Percentiles rank a stretch among this genome's conserved stretches.
Conservation (phyloP, 2,797 vertebrate genomes). For the Cyclura pinguis region DNA sequence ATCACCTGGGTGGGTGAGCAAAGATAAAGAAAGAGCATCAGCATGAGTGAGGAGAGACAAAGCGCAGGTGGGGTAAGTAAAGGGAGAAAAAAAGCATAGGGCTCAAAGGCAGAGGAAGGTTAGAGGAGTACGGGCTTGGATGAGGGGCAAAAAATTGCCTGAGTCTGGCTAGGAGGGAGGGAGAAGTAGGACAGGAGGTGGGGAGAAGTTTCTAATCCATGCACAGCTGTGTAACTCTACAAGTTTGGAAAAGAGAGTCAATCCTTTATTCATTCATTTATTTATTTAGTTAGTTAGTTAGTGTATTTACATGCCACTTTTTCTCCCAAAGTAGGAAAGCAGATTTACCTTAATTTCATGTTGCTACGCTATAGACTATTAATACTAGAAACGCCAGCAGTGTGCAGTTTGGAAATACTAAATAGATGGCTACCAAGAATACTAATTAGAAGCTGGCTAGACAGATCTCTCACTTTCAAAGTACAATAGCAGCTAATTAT, state of each 20-base stretch:
- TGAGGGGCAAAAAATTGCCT: background rate
- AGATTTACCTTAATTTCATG: background rate
- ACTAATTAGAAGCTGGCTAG: background rate
- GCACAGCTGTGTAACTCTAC: background rate
- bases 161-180: background rate
- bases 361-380: background rate
- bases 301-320: no score
- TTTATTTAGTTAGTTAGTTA: no score
- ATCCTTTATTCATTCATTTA: no score
- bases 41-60: background rate
- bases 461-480: constrained; percentile 31
- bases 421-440: background rate
- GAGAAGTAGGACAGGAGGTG: background rate
- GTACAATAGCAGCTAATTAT: constrained; percentile 6
- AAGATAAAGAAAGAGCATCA: background rate
- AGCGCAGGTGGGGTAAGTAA: background rate
- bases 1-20: background rate
- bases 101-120: background rate
- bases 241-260: background rate
- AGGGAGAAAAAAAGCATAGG: background rate
- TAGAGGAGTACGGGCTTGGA: background rate
- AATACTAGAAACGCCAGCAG: background rate
- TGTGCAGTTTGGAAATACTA: background rate
- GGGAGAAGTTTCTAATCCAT: background rate
- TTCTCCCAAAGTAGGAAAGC: no score